Evolutionary conservation across 2,113 vertebrate genomes (phyloP), one percentile per base, ranked within the genome.

Genomic region (Microcebus murinus): DNA sequence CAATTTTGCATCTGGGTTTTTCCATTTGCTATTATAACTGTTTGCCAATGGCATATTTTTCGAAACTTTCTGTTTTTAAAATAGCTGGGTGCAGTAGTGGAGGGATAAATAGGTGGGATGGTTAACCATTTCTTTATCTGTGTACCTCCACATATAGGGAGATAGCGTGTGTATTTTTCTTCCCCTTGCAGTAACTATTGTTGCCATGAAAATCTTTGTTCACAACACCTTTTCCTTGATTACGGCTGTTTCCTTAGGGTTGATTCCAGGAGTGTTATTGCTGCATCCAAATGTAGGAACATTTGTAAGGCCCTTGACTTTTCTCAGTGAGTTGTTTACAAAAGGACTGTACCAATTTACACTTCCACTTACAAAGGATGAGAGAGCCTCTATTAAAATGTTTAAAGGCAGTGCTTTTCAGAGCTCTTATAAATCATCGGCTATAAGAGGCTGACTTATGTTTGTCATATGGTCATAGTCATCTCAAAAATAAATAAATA

Each of bases 401-500:
- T 50, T 81, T n/a, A 6, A 65, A 92, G 80, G 34, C 55, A 18
- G 65, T 13, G 77, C 86, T 83, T 91, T 89, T 65, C 82, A 25
- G 71, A 63, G 90, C 70, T 70, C 77, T 63, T 48, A 31, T 31
- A 67, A 91, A 95, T 90, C 93, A 70, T 3, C 17, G 85, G 88
- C 94, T 67, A 0, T 3, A 13, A 70, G 79, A 73, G 77, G 71
- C 95, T 36, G 50, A 50, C 87, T 92, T n/a, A 0, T 12, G 82
- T 39, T 48, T 74, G 85, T 95, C 93, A 77, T 87, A 55, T 8
- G 79, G 61, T 42, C 73, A 48, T 2, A 57, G 36, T 71, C 91
- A 36, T 94, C 74, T 23, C 86, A 27, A 65, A 65, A 94, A 93
- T 88, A 94, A 91, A 83, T 86, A 97, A 94, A 90, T n/a, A 73